These are phyloP conservation scores for Baryphthengus martii DNA, from an alignment of 2,113 vertebrate genomes.

Conservation along the genomic window DNA sequence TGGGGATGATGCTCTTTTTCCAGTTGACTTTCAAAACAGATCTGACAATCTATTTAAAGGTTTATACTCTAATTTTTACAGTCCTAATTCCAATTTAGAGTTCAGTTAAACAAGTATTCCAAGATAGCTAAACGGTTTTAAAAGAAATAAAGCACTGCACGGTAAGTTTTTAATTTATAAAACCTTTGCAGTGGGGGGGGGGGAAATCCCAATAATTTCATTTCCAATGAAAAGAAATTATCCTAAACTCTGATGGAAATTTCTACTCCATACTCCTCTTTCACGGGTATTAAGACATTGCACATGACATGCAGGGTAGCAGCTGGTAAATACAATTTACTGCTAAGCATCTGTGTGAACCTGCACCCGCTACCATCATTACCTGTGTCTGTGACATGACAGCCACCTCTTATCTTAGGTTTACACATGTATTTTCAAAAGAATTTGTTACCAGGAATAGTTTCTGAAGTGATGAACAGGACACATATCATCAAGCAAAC, in stretches of 20 bases:
- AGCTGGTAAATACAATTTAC: neutral
- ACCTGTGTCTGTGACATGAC: neutral
- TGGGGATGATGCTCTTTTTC: constrained; percentile 35
- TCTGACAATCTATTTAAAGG: neutral
- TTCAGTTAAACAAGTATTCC: neutral
- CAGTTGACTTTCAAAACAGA: constrained; percentile 23
- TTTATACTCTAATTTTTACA: neutral
- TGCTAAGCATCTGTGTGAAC: neutral
- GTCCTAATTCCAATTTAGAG: neutral
- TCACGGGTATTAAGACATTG: neutral
- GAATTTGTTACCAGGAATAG: neutral
- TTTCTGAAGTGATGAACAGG: neutral
- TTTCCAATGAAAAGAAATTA: neutral
- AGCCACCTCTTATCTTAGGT: neutral
- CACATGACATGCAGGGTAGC: neutral
- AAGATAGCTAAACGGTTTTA: neutral
- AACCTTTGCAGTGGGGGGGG: neutral
- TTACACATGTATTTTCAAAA: neutral
- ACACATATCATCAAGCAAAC: neutral
- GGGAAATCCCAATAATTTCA: neutral
- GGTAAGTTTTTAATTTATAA: neutral
- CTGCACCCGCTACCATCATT: neutral
- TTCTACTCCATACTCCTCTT: neutral
- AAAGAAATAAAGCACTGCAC: neutral
- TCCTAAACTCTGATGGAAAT: neutral